Base-by-base conservation (phyloP, 2,797 vertebrate species). In the Cirrhinus molitorella region DNA sequence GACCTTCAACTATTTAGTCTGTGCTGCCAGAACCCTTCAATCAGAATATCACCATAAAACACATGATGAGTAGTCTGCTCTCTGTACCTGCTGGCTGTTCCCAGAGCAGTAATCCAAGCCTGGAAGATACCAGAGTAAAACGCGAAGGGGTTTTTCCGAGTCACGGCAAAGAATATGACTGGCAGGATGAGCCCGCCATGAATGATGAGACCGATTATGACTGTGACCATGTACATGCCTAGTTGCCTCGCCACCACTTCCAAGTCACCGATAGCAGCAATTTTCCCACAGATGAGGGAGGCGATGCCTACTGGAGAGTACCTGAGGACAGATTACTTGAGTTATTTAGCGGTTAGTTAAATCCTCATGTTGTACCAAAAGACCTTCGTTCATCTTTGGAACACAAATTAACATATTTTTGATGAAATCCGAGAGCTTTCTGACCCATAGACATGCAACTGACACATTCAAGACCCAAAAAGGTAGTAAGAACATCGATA, bases 171-270 rank as follows among this genome's bases (percentile, higher is more conserved):
- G 90, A 92, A 97, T 83, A 97, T 96, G n/a, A 94, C 88, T 0
- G 96, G 96, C 6, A 97, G 92, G 78, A 97, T 93, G 59, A 97
- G 49, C 4, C 93, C 95, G 0, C 96, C 96, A 17, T 97, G 96
- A 89, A 97, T 96, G n/a, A 93, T 5, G 66, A 97, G 94, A 4
- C 96, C 96, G 31, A 97, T 94, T 0, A 96, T 94, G 51, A 97
- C 96, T 0, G 96, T 96, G 87, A 97, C 93, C 95, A 96, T 96
- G 92, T 97, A 97, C 95, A 96, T 94, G 85, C 96, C 96, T 71
- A 97, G 93, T 91, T 97, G 96, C 75, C 93, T 81, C 0, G 95
- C 96, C 66, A 96, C 94, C 61, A 92, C 61, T 90, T 96, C 96
- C 88, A 96, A 88, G 90, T 96, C 93, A 25, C 94, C 94, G 28